Evolutionary conservation across 2,888 invertebrate genomes (phyloP), one percentile per base, ranked within the genome.

Genomic region (Ennomos fuscantarius): DNA sequence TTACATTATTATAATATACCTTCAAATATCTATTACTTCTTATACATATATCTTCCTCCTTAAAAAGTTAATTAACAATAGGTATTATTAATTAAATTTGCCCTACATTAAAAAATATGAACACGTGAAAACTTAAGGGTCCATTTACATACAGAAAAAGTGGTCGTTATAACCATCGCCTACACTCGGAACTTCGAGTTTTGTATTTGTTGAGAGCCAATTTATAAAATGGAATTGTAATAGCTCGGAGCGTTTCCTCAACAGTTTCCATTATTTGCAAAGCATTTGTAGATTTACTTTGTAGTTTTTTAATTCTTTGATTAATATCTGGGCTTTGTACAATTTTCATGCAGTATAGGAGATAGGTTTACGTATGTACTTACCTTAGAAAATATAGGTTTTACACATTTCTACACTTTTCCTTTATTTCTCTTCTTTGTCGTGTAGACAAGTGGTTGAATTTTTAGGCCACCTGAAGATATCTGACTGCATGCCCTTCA

Each of bases 161-260:
- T 57, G 56, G 52, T 63, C 60, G 62, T 62, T 60, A 60, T 68
- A 67, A 63, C 63, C 62, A 67, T 50, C 54, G 63, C 49, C 51
- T 63, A 61, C 57, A 62, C 58, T 60, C 44, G 31, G 37, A 65
- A 62, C 49, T 24, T 57, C 51, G 42, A 58, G 58, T 49, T 63
- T 60, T 59, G 62, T 46, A 56, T 63, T 68, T 62, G 67, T 66
- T 66, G 68, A 67, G 70, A 73, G 71, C 64, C 74, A 72, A 74
- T 76, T 74, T 68, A 69, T 68, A 62, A 72, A 76, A 71, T 76
- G 73, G 65, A 66, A 67, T 76, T 69, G 61, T 63, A 69, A 65
- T 70, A 67, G 63, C 56, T 55, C 33, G 42, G 55, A 63, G 60
- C 62, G 58, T 62, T 65, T 62, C 60, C 65, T 58, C 55, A 59